Conservation (phyloP, 2,888 invertebrate species). For the Zygogramma bicolorata region DNA sequence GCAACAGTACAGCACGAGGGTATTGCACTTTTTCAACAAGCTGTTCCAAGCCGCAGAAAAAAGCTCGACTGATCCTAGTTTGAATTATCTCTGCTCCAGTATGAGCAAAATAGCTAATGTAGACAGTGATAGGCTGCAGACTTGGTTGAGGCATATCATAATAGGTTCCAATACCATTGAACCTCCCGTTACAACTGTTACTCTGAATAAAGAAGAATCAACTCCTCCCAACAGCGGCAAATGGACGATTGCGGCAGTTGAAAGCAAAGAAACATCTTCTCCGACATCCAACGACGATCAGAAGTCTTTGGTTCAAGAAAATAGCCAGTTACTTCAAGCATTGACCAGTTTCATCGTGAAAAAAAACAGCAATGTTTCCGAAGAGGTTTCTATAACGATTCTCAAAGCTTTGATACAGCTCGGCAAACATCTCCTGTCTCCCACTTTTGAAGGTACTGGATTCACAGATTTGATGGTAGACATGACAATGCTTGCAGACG, state of each 20-base stretch:
- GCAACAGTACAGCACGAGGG: constrained; percentile 79
- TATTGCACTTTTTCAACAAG: constrained; percentile 85
- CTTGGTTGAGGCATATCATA: constrained; percentile 76
- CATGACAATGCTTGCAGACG: constrained; percentile 88
- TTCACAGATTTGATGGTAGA: constrained; percentile 83
- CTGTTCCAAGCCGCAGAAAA: constrained; percentile 77
- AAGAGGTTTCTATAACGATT: constrained; percentile 74
- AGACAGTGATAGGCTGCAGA: constrained; percentile 74
- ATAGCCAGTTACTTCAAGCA: constrained; percentile 77
- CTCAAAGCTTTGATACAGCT: constrained; percentile 81
- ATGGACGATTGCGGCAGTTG: constrained; percentile 52
- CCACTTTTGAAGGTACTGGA: constrained; percentile 77
- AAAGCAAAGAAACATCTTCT: constrained; percentile 38
- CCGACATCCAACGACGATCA: constrained; percentile 63
- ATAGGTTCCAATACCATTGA: constrained; percentile 65
- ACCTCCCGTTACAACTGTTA: constrained; percentile 67
- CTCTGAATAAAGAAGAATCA: constrained; percentile 63
- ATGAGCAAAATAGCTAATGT: constrained; percentile 76
- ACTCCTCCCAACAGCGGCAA: constrained; percentile 44
- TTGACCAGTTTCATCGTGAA: constrained; percentile 81
- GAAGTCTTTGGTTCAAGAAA: constrained; percentile 74
- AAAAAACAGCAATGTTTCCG: constrained; percentile 73
- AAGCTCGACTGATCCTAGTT: constrained; percentile 72
- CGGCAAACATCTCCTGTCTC: constrained; percentile 75
- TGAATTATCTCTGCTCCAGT: constrained; percentile 77